Evolutionary conservation across 2,888 invertebrate genomes (phyloP).

Genomic region (Yponomeuta malinellus): DNA sequence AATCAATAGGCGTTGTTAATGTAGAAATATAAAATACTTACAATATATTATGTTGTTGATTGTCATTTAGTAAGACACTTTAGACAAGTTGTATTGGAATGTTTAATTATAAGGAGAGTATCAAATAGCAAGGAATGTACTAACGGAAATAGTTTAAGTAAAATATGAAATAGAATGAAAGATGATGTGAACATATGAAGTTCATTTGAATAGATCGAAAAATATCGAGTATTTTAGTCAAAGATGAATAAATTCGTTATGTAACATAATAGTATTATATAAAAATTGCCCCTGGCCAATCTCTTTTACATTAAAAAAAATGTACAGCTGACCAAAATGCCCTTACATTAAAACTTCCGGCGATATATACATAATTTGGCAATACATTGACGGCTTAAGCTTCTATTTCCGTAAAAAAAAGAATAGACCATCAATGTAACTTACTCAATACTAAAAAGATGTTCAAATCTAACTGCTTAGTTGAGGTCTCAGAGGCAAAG

Average conservation of each 20-base stretch:
- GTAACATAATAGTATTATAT: neutral
- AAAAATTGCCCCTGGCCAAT: neutral
- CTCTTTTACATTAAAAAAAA: neutral
- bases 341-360: neutral
- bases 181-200: neutral
- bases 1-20: neutral
- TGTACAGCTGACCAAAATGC: slow-evolving; percentile 15
- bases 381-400: neutral
- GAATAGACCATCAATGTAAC: neutral
- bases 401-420: no score
- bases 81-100: slow-evolving; percentile 8
- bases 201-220: neutral
- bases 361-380: neutral
- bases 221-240: slow-evolving; percentile 8
- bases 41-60: slow-evolving; percentile 14
- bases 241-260: slow-evolving; percentile 5
- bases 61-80: slow-evolving; percentile 5
- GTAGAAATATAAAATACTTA: neutral
- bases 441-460: neutral
- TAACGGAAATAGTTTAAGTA: neutral
- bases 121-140: slow-evolving; percentile 5
- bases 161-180: neutral
- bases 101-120: slow-evolving; percentile 33
- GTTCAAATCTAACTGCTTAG: slow-evolving; percentile 52
- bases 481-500: slow-evolving; percentile 88